Base-by-base conservation (phyloP, 2,113 vertebrate species). In the Ploceus nigricollis region DNA sequence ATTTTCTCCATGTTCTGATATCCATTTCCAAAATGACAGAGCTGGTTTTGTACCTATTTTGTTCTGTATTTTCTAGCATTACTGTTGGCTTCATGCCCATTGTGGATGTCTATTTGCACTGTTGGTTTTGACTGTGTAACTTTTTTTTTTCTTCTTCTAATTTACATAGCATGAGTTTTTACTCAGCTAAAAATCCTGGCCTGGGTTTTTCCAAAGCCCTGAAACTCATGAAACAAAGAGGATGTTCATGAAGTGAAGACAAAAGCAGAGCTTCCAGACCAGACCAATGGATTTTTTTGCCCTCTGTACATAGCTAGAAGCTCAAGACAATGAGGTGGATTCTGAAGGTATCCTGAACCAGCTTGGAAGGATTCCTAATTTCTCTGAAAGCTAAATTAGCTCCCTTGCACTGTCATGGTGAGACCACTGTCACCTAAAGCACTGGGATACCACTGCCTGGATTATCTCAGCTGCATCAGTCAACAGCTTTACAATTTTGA, bases 401-500 rank as follows among this genome's bases (percentile, higher is more conserved):
- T 95, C 76, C 45, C 33, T 91, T 27, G 1, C 12, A 37, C 40
- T 80, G 18, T 90, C 50, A n/a, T 6, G 7, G 64, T 85, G 69
- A 94, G 45, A 77, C 79, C 23, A 69, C 35, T 76, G 69, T 79
- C 69, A 92, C 47, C 50, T 93, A 68, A 72, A 83, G 35, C 63
- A 16, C 64, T 48, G 40, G 68, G 51, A 65, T 72, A 88, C 73
- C 65, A 60, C 31, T 90, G 48, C 76, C 75, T 11, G 2, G 35
- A 35, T 92, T 83, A 92, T 91, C 77, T 63, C 80, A 54, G 35
- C 57, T 47, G 21, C 44, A 83, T 95, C 93, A 92, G 64, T 93
- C 93, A 97, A 89, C 77, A 93, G 25, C 56, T 77, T 97, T 78
- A 82, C 47, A 78, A 42, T 92, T 94, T 85, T 89, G 95, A 89